Evolutionary conservation across 2,113 vertebrate species (phyloP), one percentile per base, ranked within the genome.

Genomic region (Gymnocephalus cernua): DNA sequence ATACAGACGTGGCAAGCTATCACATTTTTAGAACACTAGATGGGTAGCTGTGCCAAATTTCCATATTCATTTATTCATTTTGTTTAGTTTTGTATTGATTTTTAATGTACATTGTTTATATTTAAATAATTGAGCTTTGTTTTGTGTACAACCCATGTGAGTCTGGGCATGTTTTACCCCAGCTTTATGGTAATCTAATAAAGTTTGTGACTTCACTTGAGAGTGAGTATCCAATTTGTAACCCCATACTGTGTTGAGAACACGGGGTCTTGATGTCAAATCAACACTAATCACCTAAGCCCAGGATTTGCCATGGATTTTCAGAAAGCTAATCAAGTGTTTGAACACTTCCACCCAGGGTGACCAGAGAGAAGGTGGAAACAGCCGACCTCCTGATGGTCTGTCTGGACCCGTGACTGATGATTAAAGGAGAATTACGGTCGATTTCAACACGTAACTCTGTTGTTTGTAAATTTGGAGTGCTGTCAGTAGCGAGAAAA

Each of bases 291-390:
- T 89, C 51, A 77, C 38, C 71, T 62, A 25, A 12, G 59, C 19
- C 32, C 16, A 21, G 75, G 38, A 27, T 19, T 32, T 44, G 59
- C 15, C 83, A 75, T 84, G 84, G 63, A 82, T 61, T 74, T 73
- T 27, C 74, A 27, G 29, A 51, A 8, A 57, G 41, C 48, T 82
- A 85, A 91, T 91, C 68, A 83, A 86, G 54, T 79, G 83, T 89
- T 89, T 68, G 73, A 56, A 81, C 76, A 82, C 58, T 62, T 66
- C 15, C 70, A 48, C 66, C 50, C 27, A 48, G 50, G 44, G 4
- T 29, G 54, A 72, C 57, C 3, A 54, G 45, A 29, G 10, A 63
- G 57, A 32, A 1, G 32, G 27, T 35, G 59, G 44, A 80, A 21
- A 81, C 12, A 66, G 32, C 21, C 27, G n/a, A 58, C 80, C 74